phyloP scores from a whole-genome alignment of 1,140 invertebrate genomes.

The Achroia grisella region DNA sequence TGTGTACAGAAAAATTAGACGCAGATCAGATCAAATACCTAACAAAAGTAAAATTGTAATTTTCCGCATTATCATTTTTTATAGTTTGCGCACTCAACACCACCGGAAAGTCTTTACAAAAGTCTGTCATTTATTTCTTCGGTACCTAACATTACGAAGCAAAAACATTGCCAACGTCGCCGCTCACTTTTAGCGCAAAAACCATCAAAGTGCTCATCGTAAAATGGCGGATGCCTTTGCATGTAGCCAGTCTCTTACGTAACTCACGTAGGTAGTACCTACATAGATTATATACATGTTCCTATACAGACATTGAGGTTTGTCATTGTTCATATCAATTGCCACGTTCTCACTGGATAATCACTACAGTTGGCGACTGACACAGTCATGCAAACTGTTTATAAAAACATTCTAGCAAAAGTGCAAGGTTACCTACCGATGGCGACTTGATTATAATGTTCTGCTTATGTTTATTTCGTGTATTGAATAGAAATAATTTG shows the following conservation, averaged over 20 bases:
- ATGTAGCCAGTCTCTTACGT: conserved; percentile 32
- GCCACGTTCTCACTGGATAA: conserved; percentile 48
- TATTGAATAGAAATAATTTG: too few relatives aligned
- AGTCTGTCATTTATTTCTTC: neutral
- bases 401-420: conserved; percentile 40
- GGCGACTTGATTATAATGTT: conserved; percentile 2
- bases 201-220: conserved; percentile 37
- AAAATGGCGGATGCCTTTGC: conserved; percentile 48
- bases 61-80: neutral
- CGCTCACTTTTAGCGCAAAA: conserved; percentile 47
- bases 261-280: conserved; percentile 20
- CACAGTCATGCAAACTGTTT: conserved; percentile 26
- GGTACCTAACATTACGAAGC: conserved; percentile 6
- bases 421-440: conserved; percentile 27
- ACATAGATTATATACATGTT: conserved; percentile 12
- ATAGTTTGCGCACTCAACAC: neutral
- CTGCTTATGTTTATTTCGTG: too few relatives aligned
- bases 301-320: conserved; percentile 22
- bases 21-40: too few relatives aligned
- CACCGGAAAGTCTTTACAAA: neutral
- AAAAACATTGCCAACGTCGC: conserved; percentile 22
- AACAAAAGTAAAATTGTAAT: neutral
- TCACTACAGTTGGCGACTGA: conserved; percentile 20
- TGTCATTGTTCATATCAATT: conserved; percentile 48
- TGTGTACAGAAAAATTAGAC: too few relatives aligned